Base-by-base conservation (phyloP, 2,888 invertebrate species). In the Caenorhabditis sinica region DNA sequence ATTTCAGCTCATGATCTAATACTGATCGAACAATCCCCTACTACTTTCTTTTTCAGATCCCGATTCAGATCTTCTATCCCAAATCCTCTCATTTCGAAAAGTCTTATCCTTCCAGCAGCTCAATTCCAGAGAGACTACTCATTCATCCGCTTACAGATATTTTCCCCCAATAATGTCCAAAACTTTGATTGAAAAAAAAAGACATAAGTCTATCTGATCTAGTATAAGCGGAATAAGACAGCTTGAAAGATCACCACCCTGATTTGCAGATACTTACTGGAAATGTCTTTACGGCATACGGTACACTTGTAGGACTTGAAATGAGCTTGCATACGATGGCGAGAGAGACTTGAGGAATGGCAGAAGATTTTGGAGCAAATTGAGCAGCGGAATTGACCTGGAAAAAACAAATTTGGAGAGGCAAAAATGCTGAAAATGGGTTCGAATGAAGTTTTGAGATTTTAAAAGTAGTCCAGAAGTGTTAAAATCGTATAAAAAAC, bases 321-420 rank as follows among this genome's bases (percentile, higher is more conserved):
- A 63, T 91, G 91, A 9, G 90, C 89, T 68, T 91, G 91, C 91
- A 90, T 90, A n/a, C 91, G 88, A 66, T 91, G 91, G 4, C 91
- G 87, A 17, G 89, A 89, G 8, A 91, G 86, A 15, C 89, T 89
- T 4, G 90, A 90, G 53, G 90, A 90, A 75, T 91, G 91, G 63
- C 91, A 91, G 88, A 91, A 91, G 30, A 90, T 86, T 82, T 91
- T 91, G 43, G 86, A 75, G 76, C 91, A 91, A 40, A 91, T 85
- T 15, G 88, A 87, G 79, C 91, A 91, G 25, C 88, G 90, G 85
- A 90, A 91, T 15, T 87, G 76, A 3, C 91, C 91, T 91, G 86
- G 11, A 89, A 69, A 33, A 51, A n/a, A n/a, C n/a, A n/a, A n/a
- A n/a, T n/a, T n/a, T n/a, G n/a, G n/a, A n/a, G n/a, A 25, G 20